Base-by-base conservation (phyloP, 2,888 invertebrate genomes). In the Pyrgus malvae region DNA sequence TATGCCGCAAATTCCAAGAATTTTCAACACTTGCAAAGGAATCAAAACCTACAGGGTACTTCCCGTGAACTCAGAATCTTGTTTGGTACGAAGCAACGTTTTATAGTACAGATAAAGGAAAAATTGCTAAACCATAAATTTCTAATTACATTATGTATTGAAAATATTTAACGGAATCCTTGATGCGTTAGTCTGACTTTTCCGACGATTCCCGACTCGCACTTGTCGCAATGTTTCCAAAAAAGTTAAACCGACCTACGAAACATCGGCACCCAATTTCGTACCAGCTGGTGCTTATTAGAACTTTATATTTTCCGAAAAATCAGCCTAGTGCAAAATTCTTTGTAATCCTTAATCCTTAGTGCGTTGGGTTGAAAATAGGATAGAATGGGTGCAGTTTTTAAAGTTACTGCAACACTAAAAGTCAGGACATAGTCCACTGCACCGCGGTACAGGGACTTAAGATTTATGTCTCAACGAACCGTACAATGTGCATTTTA, bases 401-500 rank as follows among this genome's bases (percentile, higher is more conserved):
- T 46, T 53, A 53, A 45, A 38, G 45, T 48, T 53, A 53, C 45
- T 46, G 45, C 45, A 38, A 29, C 21, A 44, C 45, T 53, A 53
- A 46, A 53, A 53, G 54, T 54, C 53, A 54, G 40, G 38, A 46
- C 40, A 31, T 45, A 54, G 46, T 54, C 38, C 54, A 54, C 40
- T 54, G 40, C 54, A 40, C 54, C 46, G 17, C 40, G 33, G 16
- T 54, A 46, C 40, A 21, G 54, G 31, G 41, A 23, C 48, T 40
- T 49, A 57, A 46, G 60, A 67, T 67, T 66, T 66, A 64, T 62
- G 58, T 57, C 59, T 57, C 59, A 61, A 64, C 61, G 57, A 62
- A 59, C 42, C 58, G 58, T 64, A 62, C 67, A 68, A 63, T 57
- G 63, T 68, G 66, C 65, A 63, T 64, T 68, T 68, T 68, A 68